Evolutionary conservation across 2,888 invertebrate genomes (phyloP), one percentile per base, ranked within the genome.

Genomic region (Brachyopa scutellaris): DNA sequence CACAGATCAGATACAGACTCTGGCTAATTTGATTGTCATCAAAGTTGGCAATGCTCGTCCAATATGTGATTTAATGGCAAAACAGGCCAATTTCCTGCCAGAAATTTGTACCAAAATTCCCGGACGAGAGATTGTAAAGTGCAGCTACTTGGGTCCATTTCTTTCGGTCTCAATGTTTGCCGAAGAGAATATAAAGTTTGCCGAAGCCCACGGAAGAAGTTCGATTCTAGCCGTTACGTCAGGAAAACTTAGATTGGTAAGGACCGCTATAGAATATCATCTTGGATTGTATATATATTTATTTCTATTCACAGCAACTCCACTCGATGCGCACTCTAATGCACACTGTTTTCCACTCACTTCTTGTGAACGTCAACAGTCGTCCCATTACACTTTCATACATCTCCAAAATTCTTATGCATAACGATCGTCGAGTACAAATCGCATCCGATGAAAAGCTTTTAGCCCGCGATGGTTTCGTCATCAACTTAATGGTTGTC

Each of bases 391-490:
- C 96, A 84, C 91, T 99, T 57, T 92, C 93, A 72, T 99, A 95
- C 90, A 92, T 99, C 67, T 94, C 95, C 0, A 92, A 94, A 61
- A 91, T 97, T 6, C 90, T 99, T 64, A 93, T 93, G 76, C 91
- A 93, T 86, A 99, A 99, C 88, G 95, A 96, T 86, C 96, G 97
- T 84, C 93, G 98, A 33, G 94, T 97, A 1, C 98, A 98, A 89
- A 92, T 99, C 85, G 97, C 97, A 88, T 95, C 95, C 29, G 97
- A 98, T 88, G 97, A 97, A 87, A 93, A 95, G 72, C 92, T 95
- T 1, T 92, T 98, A 0, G 97, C 97, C 8, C 96, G 97, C 3
- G 98, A 99, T 90, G 99, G 99, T 0, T 97, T 97, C 90, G 97
- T 99, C 95, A 92, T 99, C 86, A 99, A 99, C 92, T 91, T 99